Evolutionary conservation across 2,888 invertebrate species (phyloP).

Genomic region (Apamea monoglypha): DNA sequence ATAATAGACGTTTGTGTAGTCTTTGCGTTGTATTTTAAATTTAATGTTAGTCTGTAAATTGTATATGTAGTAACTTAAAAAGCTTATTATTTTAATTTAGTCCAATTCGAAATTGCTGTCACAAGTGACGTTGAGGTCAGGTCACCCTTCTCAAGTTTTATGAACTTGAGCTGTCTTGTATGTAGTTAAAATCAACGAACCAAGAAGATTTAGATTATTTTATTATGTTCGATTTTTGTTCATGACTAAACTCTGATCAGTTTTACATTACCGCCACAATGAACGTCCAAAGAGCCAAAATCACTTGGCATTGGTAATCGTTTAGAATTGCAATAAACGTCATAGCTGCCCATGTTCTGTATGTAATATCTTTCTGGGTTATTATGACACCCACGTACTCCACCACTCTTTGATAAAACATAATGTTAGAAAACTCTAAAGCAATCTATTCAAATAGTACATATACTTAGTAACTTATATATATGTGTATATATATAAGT

Average conservation of each 20-base stretch:
- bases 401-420: background rate
- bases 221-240: background rate
- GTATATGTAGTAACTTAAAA: constrained; percentile 6
- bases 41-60: constrained; percentile 1
- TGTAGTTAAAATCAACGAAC: constrained; percentile 16
- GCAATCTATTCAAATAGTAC: constrained; percentile 3
- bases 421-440: background rate
- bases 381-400: background rate
- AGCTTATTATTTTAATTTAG: constrained; percentile 31
- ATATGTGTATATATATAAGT: no score
- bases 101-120: background rate
- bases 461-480: background rate
- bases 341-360: no score
- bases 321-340: background rate
- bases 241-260: background rate
- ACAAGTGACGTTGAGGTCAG: constrained; percentile 19
- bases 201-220: background rate
- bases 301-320: background rate
- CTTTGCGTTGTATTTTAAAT: constrained; percentile 19
- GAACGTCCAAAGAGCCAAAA: background rate
- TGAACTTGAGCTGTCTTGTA: constrained; percentile 34
- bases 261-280: background rate
- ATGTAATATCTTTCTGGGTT: background rate
- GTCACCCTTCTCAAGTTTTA: constrained; percentile 20
- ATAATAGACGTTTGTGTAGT: background rate